These are phyloP conservation scores for Lipotes vexillifer DNA, from an alignment of 2,113 vertebrate genomes.

Conservation along the genomic window DNA sequence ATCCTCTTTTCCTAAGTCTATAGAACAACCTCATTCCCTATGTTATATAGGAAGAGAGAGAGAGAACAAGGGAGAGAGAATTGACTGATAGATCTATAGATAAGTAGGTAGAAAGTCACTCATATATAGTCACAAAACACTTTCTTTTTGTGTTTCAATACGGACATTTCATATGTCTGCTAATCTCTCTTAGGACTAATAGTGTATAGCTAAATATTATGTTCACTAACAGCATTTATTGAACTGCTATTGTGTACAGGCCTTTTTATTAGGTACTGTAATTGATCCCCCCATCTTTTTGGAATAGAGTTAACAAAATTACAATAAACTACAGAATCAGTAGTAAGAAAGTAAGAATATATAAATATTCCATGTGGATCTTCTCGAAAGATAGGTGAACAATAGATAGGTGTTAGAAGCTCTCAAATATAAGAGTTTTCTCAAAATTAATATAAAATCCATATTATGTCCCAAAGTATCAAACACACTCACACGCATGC, in stretches of 20 bases:
- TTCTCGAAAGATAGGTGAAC: background rate
- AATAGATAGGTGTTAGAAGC: background rate
- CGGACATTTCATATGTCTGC: background rate
- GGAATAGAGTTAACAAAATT: background rate
- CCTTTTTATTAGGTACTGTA: background rate
- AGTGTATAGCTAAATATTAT: background rate
- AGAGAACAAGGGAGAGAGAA: background rate
- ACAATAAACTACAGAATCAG: background rate
- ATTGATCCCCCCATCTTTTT: background rate
- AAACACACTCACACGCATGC: background rate
- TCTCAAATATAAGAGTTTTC: background rate
- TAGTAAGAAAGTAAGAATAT: background rate
- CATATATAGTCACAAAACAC: background rate
- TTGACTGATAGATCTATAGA: background rate
- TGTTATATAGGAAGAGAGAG: background rate
- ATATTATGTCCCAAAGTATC: background rate
- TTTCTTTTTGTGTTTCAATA: background rate
- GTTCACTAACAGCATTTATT: background rate
- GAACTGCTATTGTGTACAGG: background rate
- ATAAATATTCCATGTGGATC: background rate
- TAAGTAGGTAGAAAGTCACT: background rate
- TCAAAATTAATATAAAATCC: constrained; percentile 4
- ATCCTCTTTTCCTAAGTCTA: background rate
- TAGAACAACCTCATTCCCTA: background rate
- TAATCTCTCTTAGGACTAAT: background rate